Conservation (phyloP, 2,113 vertebrate genomes). For the Stegostoma tigrinum region DNA sequence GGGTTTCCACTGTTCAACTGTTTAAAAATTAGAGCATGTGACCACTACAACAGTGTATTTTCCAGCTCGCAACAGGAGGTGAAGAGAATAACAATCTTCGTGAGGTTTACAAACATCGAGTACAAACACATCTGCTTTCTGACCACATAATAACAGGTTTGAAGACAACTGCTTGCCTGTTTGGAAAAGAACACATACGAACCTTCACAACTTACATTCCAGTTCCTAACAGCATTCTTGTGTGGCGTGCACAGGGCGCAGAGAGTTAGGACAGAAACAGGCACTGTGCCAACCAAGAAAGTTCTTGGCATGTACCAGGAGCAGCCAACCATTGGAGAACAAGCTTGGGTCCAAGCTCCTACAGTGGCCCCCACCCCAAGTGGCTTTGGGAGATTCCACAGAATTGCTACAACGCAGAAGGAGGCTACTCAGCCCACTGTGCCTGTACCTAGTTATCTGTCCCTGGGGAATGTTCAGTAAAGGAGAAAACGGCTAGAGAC, state of each 20-base stretch:
- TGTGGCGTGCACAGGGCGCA: background rate
- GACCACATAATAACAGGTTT: background rate
- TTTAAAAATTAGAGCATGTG: background rate
- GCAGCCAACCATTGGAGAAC: background rate
- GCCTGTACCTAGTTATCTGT: no score
- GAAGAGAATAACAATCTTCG: background rate
- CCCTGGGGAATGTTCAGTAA: background rate
- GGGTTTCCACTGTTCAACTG: background rate
- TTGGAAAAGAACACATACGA: background rate
- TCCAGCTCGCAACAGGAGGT: background rate
- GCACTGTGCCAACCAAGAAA: background rate
- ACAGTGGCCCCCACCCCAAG: background rate
- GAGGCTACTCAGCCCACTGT: no score
- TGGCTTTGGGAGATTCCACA: background rate
- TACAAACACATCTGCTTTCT: constrained; percentile 5
- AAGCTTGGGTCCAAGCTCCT: background rate
- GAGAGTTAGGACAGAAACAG: background rate
- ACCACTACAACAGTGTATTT: background rate
- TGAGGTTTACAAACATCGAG: background rate
- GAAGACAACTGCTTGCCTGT: background rate
- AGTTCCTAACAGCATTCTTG: background rate
- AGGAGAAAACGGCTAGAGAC: background rate
- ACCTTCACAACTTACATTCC: background rate
- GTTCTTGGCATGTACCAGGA: background rate
- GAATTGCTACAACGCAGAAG: no score